phyloP scores from a whole-genome alignment of 2,797 vertebrate species.

The Mormyrus proboscirostris region DNA sequence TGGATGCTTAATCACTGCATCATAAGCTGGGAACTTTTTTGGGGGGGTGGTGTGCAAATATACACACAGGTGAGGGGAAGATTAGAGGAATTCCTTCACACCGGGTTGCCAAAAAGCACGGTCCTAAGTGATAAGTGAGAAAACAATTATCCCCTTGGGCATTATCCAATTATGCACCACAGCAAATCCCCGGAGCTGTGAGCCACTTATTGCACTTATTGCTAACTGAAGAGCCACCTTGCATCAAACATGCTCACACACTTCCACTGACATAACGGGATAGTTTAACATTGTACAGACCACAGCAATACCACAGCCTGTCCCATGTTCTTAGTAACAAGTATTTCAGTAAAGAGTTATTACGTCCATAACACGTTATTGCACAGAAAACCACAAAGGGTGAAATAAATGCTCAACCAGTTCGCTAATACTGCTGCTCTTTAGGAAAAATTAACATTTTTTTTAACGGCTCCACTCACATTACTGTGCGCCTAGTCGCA shows the following conservation, averaged over 20 bases:
- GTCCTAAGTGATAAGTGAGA: neutral
- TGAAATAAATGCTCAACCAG: neutral
- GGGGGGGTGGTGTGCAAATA: neutral
- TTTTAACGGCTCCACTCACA: neutral
- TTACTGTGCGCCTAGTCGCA: neutral
- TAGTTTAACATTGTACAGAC: neutral
- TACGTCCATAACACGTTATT: neutral
- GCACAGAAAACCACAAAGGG: neutral
- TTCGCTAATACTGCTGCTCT: neutral
- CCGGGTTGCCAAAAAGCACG: neutral
- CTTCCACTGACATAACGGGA: neutral
- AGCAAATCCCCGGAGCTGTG: neutral
- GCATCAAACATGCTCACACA: neutral
- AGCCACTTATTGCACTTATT: neutral
- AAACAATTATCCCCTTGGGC: neutral
- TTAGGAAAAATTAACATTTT: neutral
- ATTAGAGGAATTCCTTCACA: neutral
- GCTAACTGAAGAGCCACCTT: neutral
- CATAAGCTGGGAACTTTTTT: neutral
- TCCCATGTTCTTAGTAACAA: neutral
- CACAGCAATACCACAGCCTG: neutral
- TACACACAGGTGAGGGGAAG: neutral
- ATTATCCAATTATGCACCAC: neutral
- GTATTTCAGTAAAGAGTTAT: neutral
- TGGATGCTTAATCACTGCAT: neutral